Conservation (phyloP, 2,797 vertebrate species). For the Megalops cyprinoides region DNA sequence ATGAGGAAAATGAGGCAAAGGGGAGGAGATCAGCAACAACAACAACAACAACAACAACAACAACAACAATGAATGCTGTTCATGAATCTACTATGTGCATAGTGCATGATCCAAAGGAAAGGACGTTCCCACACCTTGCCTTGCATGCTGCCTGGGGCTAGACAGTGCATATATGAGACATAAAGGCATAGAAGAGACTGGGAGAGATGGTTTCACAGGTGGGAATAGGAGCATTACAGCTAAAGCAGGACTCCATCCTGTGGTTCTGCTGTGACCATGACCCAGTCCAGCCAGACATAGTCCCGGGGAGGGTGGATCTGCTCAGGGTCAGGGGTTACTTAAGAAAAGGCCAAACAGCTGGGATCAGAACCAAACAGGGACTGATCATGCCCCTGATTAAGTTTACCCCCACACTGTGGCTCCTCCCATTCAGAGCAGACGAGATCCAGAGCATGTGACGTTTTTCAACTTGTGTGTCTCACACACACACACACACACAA, state of each 20-base stretch:
- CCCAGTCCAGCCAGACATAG: conserved; percentile 12
- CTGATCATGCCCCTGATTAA: background rate
- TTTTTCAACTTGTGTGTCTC: background rate
- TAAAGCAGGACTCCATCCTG: background rate
- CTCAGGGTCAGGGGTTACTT: background rate
- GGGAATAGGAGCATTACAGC: background rate
- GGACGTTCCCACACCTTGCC: background rate
- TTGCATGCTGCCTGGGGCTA: background rate
- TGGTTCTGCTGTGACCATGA: background rate
- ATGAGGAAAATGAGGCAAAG: background rate
- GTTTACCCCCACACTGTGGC: background rate
- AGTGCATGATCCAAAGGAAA: background rate
- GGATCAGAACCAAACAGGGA: conserved; percentile 14
- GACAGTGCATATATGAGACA: background rate
- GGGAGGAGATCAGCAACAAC: conserved; percentile 1
- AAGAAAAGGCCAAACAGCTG: background rate
- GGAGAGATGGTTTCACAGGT: background rate
- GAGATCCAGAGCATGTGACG: background rate
- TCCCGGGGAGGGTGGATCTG: background rate
- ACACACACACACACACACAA: background rate
- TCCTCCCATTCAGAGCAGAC: background rate
- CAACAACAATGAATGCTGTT: background rate
- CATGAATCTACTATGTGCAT: background rate
- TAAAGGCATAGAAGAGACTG: background rate
- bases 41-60: conserved; percentile 37